These are phyloP conservation scores for Anguilla japonica DNA, from an alignment of 2,113 vertebrate genomes.

Conservation along the genomic window DNA sequence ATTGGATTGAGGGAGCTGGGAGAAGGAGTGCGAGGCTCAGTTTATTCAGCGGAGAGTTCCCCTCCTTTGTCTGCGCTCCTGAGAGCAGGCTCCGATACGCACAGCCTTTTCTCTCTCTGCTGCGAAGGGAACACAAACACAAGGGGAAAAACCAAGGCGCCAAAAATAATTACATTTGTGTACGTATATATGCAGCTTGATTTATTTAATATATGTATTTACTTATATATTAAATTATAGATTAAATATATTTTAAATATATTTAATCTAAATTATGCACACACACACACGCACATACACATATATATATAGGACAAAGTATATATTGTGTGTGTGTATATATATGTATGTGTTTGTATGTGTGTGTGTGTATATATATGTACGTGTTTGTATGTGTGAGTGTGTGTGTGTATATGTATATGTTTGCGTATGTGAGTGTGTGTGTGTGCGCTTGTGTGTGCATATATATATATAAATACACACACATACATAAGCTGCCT, in stretches of 20 bases:
- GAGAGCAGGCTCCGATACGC: conserved; percentile 36
- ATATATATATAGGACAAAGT: no score
- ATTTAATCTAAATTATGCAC: no score
- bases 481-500: conserved; percentile 64
- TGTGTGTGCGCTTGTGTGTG: neutral
- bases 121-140: conserved; percentile 64
- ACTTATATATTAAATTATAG: neutral
- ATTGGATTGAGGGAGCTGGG: conserved; percentile 85
- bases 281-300: no score
- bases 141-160: conserved; percentile 22
- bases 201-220: no score
- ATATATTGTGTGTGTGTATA: no score
- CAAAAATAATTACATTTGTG: neutral
- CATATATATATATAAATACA: neutral
- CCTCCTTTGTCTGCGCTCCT: conserved; percentile 60
- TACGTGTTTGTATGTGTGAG: no score
- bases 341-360: no score
- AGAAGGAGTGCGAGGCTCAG: conserved; percentile 72
- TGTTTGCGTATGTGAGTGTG: no score
- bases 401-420: no score
- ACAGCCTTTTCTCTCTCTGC: conserved; percentile 57
- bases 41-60: conserved; percentile 78
- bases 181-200: no score
- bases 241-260: neutral
- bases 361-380: no score